Evolutionary conservation across 2,113 vertebrate species (phyloP).

Genomic region (Poecile atricapillus): DNA sequence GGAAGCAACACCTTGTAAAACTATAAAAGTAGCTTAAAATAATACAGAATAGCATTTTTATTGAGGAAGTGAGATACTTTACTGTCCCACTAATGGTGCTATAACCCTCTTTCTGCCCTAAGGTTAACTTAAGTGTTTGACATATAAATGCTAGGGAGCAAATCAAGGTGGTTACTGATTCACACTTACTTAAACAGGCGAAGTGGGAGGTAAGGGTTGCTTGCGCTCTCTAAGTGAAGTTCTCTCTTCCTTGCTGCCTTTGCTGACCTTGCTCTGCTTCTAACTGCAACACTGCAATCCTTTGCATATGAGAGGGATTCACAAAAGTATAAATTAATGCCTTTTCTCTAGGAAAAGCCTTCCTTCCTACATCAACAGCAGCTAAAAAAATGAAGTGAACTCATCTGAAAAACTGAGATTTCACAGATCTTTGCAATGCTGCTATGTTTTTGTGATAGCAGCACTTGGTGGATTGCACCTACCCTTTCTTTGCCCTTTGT

Average conservation of each 20-base stretch:
- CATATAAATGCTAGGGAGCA: neutral
- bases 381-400: neutral
- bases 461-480: neutral
- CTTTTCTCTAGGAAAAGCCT: neutral
- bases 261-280: neutral
- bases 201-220: conserved; percentile 17
- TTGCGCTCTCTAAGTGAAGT: neutral
- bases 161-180: conserved; percentile 56
- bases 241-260: neutral
- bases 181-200: conserved; percentile 36
- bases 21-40: conserved; percentile 57
- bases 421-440: neutral
- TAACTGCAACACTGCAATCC: neutral
- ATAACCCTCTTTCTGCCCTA: neutral
- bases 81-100: conserved; percentile 38
- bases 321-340: neutral
- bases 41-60: conserved; percentile 35
- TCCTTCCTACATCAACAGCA: neutral
- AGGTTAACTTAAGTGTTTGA: conserved; percentile 13
- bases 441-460: neutral
- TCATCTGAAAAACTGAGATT: neutral
- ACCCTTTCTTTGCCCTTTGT: neutral
- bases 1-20: conserved; percentile 54
- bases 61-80: conserved; percentile 52
- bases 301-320: neutral